These are phyloP conservation scores for Choloepus hoffmanni DNA, from an alignment of 2,113 vertebrate species.

Conservation along the genomic window DNA sequence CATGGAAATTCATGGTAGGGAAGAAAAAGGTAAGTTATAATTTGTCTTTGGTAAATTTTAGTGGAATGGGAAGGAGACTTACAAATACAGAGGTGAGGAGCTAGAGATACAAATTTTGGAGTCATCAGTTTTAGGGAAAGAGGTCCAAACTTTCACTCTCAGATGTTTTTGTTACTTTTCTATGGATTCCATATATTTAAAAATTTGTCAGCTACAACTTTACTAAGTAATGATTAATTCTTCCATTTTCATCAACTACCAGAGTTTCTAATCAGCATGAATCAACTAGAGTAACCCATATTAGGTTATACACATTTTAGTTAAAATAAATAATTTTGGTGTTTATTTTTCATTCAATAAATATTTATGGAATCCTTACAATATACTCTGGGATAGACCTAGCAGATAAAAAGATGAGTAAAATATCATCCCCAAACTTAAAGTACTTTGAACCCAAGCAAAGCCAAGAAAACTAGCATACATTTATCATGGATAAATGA, in stretches of 20 bases:
- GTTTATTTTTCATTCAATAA: neutral
- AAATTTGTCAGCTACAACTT: neutral
- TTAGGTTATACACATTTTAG: neutral
- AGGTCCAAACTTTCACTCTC: neutral
- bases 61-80: neutral
- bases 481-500: slow-evolving; percentile 15
- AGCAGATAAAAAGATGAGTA: neutral
- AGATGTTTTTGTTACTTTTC: slow-evolving; percentile 27
- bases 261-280: slow-evolving; percentile 5
- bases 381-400: neutral
- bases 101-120: neutral
- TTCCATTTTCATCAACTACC: slow-evolving; percentile 21
- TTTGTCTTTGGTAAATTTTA: neutral
- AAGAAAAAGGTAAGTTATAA: slow-evolving; percentile 26
- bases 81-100: neutral
- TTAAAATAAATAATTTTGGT: slow-evolving; percentile 13
- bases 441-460: neutral
- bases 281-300: neutral
- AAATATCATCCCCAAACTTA: neutral
- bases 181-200: slow-evolving; percentile 49
- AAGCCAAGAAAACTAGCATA: slow-evolving; percentile 29
- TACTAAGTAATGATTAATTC: slow-evolving; percentile 6
- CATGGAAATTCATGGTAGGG: neutral
- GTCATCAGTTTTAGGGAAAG: neutral
- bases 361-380: neutral